These are phyloP conservation scores for Agrypnia vestita DNA, from an alignment of 1,140 invertebrate species.

Conservation along the genomic window DNA sequence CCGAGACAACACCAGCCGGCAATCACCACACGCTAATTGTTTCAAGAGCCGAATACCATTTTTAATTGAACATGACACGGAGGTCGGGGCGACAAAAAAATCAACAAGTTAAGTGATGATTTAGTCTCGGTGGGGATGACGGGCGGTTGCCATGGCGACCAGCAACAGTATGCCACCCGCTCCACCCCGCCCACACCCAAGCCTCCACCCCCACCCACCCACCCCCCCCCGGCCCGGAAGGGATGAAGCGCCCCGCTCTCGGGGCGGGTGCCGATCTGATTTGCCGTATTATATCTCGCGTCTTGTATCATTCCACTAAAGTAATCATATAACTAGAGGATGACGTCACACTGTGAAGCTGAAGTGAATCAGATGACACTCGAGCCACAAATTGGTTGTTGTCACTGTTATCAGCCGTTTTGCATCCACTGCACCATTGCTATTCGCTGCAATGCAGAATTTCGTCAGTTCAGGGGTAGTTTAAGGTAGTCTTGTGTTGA, in stretches of 20 bases:
- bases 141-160: conserved; percentile 54
- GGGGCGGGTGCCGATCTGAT: conserved; percentile 10
- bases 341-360: too few species aligned
- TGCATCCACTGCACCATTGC: too few species aligned
- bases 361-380: too few species aligned
- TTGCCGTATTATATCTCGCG: conserved; percentile 23
- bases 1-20: too few species aligned
- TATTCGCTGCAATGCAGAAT: too few species aligned
- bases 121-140: conserved; percentile 49
- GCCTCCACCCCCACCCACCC: neutral
- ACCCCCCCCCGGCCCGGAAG: neutral
- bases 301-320: too few species aligned
- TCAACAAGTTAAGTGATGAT: conserved; percentile 61
- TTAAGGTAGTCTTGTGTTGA: too few species aligned
- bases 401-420: too few species aligned
- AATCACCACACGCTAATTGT: neutral
- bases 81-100: conserved; percentile 45
- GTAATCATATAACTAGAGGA: too few species aligned
- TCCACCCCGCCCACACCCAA: conserved; percentile 10
- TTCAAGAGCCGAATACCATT: neutral
- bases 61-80: conserved; percentile 15
- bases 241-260: neutral
- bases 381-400: too few species aligned
- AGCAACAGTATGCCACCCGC: conserved; percentile 47
- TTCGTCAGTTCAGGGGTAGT: too few species aligned